phyloP scores from a whole-genome alignment of 2,797 vertebrate genomes.

The Selene dorsalis region DNA sequence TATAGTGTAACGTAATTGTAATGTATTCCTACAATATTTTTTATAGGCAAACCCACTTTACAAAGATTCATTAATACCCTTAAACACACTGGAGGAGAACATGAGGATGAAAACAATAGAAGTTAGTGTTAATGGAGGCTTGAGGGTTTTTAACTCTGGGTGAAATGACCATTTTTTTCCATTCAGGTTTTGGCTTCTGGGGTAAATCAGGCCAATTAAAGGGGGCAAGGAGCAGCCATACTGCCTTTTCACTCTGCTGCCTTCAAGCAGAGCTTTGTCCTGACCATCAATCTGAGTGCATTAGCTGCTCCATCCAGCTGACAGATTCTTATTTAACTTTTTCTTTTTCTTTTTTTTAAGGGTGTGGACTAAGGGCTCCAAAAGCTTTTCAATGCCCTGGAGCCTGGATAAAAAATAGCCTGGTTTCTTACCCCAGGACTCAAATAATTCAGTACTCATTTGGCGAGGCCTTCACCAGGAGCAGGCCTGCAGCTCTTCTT shows the following conservation, averaged over 20 bases:
- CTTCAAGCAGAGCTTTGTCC: conserved; percentile 47
- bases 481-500: conserved; percentile 22
- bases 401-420: conserved; percentile 29
- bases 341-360: not conserved
- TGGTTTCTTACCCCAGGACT: not conserved
- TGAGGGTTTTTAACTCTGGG: conserved; percentile 21
- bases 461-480: not conserved
- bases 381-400: conserved; percentile 17
- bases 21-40: not conserved
- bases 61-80: conserved; percentile 26
- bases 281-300: conserved; percentile 30
- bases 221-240: conserved; percentile 20
- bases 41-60: not conserved
- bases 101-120: conserved; percentile 1
- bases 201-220: conserved; percentile 63
- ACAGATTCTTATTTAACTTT: conserved; percentile 45
- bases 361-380: conserved; percentile 6
- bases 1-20: conserved; percentile 1
- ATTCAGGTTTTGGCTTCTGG: conserved; percentile 37
- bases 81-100: conserved; percentile 23
- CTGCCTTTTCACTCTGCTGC: conserved; percentile 25
- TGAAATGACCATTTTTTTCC: conserved; percentile 51
- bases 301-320: conserved; percentile 39
- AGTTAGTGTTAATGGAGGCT: conserved; percentile 6
- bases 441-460: conserved; percentile 1